These are phyloP conservation scores for Pterois miles DNA, from an alignment of 2,797 vertebrate genomes.

Conservation along the genomic window DNA sequence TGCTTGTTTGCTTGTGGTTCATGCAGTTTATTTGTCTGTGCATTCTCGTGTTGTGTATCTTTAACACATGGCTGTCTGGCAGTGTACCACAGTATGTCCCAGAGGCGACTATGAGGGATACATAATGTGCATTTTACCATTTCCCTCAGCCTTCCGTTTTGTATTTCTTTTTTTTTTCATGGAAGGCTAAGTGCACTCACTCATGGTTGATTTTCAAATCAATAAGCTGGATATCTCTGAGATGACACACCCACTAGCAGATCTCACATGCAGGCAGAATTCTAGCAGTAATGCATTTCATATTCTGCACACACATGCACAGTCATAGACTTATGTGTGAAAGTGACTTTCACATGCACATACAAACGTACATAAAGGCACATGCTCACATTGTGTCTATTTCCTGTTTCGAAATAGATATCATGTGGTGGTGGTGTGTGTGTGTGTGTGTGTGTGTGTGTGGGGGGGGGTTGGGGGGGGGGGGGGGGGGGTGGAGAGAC, in stretches of 20 bases:
- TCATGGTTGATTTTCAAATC: constrained; percentile 57
- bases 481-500: too few relatives aligned
- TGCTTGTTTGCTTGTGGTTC: constrained; percentile 28
- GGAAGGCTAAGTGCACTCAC: constrained; percentile 52
- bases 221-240: constrained; percentile 57
- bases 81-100: constrained; percentile 1
- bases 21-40: constrained; percentile 33
- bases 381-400: constrained; percentile 34
- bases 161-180: not conserved
- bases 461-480: too few relatives aligned
- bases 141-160: not conserved
- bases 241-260: constrained; percentile 40
- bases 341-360: not conserved
- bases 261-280: constrained; percentile 25
- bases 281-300: constrained; percentile 22
- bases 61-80: constrained; percentile 27
- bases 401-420: constrained; percentile 59
- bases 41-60: constrained; percentile 2
- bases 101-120: constrained; percentile 22
- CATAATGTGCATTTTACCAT: constrained; percentile 45
- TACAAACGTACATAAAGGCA: constrained; percentile 15
- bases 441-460: too few relatives aligned
- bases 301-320: constrained; percentile 22
- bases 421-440: too few relatives aligned
- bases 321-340: not conserved